Base-by-base conservation (phyloP, 2,113 vertebrate species). In the Diadophis punctatus region DNA sequence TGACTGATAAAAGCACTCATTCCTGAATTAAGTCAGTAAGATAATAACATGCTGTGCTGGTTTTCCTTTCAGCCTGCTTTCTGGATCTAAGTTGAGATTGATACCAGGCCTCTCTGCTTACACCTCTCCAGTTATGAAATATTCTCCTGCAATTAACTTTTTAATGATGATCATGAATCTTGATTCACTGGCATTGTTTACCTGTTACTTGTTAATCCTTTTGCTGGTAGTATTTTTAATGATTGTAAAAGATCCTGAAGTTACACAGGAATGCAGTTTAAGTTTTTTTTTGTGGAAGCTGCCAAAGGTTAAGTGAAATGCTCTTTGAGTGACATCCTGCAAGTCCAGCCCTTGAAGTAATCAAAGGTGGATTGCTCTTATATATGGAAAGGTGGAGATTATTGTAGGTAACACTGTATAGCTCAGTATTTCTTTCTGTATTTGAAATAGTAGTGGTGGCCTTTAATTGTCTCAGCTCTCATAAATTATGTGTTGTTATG, bases 301-400 rank as follows among this genome's bases (percentile, higher is more conserved):
- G 89, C 95, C 93, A 94, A 1, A 63, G 91, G 48, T 92, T 91
- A 88, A 96, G 55, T 91, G 88, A 46, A 0, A 8, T 93, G 91
- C 91, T 95, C 20, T 96, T 94, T 68, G 94, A 93, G 90, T 93
- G 93, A 95, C 90, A 95, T n/a, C 90, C 88, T 93, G 5, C 63
- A 86, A 95, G 68, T 90, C 18, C 88, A 86, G 85, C 68, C 90
- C 68, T 91, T 96, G 90, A 46, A 93, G 90, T 60, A 93, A 80
- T 95, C 80, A 94, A 93, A 95, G 95, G 91, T 95, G 94, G 91
- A 90, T 91, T 95, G 94, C 68, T 90, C 94, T 63, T 43, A 92
- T 43, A 90, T 86, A 94, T 94, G 88, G 52, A 92, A 2, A 2
- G 48, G 39, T 93, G 90, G 63, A 91, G 4, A 68, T 68, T 63